These are phyloP conservation scores for Limonius californicus DNA, from an alignment of 1,140 invertebrate genomes.

Conservation along the genomic window DNA sequence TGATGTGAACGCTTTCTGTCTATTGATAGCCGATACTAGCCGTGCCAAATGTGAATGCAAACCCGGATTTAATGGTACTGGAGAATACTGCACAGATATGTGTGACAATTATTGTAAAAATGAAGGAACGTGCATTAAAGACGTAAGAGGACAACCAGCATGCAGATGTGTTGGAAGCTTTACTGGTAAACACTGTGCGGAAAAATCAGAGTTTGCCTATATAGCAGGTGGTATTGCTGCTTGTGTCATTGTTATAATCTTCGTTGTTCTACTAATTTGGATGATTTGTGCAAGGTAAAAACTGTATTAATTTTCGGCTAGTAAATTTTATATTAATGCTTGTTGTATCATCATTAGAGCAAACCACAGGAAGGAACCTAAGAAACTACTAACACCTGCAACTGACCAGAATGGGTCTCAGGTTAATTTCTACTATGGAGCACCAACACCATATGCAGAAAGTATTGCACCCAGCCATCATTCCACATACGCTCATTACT, in stretches of 20 bases:
- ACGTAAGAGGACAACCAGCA: slow-evolving; percentile 73
- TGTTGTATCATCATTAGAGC: slow-evolving; percentile 53
- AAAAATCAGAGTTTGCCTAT: slow-evolving; percentile 92
- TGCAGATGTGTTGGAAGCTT: slow-evolving; percentile 89
- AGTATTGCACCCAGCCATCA: slow-evolving; percentile 93
- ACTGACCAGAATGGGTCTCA: slow-evolving; percentile 86
- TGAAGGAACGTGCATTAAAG: slow-evolving; percentile 86
- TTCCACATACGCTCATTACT: slow-evolving; percentile 93
- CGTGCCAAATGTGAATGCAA: slow-evolving; percentile 93
- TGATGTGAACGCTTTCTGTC: slow-evolving; percentile 83
- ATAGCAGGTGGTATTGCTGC: slow-evolving; percentile 90
- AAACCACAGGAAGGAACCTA: slow-evolving; percentile 77
- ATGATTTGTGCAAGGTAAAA: slow-evolving; percentile 89
- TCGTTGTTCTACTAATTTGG: slow-evolving; percentile 90
- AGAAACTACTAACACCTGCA: slow-evolving; percentile 80
- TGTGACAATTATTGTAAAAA: slow-evolving; percentile 88
- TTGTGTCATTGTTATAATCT: slow-evolving; percentile 86
- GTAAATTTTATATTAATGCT: not conserved
- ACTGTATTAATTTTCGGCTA: not conserved
- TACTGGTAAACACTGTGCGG: slow-evolving; percentile 83
- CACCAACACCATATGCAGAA: slow-evolving; percentile 87
- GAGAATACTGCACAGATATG: slow-evolving; percentile 75
- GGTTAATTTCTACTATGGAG: slow-evolving; percentile 95
- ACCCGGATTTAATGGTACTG: slow-evolving; percentile 88
- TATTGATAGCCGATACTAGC: slow-evolving; percentile 77